phyloP scores from a whole-genome alignment of 2,113 vertebrate species.

The Actinemys pallida region DNA sequence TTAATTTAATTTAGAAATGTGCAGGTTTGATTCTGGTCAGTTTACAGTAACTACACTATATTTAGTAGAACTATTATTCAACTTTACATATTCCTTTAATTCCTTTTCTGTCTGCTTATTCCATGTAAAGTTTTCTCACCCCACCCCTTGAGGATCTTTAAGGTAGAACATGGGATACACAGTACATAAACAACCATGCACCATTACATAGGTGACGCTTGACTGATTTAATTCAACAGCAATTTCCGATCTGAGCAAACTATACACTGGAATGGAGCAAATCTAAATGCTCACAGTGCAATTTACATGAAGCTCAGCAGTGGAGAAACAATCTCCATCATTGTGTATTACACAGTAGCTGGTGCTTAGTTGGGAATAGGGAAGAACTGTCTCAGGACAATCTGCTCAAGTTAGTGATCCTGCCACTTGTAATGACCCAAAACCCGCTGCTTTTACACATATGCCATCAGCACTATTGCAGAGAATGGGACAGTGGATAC shows the following conservation, averaged over 20 bases:
- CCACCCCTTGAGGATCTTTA: background rate
- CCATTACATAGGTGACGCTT: background rate
- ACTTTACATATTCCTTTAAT: slow-evolving; percentile 3
- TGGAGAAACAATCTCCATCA: background rate
- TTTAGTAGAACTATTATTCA: background rate
- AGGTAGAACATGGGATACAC: background rate
- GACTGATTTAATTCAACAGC: background rate
- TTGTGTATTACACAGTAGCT: background rate
- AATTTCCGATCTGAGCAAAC: background rate
- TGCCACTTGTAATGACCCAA: background rate
- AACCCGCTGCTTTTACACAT: rapidly evolving
- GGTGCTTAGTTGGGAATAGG: background rate
- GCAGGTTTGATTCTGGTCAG: background rate
- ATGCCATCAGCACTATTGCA: background rate
- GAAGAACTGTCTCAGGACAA: background rate
- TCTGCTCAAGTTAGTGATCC: background rate
- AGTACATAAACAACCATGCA: background rate
- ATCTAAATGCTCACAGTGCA: background rate
- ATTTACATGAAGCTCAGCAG: background rate
- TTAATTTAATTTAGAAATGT: slow-evolving; percentile 9
- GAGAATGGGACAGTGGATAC: background rate
- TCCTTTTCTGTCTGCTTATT: background rate
- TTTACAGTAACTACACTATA: background rate
- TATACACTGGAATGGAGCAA: background rate
- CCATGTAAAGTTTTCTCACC: background rate